Conservation (phyloP, 2,797 vertebrate genomes). For the Phylloscopus collybita region DNA sequence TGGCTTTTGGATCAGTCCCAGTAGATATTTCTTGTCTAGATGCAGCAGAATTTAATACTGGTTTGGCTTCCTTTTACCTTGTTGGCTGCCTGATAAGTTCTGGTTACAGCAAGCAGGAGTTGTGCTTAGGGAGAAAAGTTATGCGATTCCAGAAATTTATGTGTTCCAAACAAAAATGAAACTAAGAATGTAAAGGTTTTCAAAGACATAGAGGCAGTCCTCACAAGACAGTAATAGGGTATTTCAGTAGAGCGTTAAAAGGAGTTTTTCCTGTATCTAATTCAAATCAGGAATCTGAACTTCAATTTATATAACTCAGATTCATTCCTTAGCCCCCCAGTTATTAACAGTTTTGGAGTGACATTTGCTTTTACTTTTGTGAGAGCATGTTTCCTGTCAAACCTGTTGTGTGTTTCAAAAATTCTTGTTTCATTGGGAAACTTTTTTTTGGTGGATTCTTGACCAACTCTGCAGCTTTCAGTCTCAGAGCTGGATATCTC, state of each 20-base stretch:
- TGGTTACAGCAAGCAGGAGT: neutral
- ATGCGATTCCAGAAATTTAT: constrained; percentile 24
- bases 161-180: constrained; percentile 11
- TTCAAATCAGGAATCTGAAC: neutral
- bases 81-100: neutral
- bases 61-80: neutral
- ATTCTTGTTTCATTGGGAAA: neutral
- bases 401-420: neutral
- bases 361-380: neutral
- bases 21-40: neutral
- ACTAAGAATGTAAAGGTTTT: neutral
- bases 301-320: neutral
- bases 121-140: neutral
- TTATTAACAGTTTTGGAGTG: neutral
- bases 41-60: neutral
- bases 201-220: neutral
- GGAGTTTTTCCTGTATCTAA: neutral
- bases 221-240: neutral
- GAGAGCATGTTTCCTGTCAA: neutral
- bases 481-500: neutral
- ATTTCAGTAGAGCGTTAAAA: neutral
- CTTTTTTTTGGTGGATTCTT: neutral
- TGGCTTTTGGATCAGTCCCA: neutral
- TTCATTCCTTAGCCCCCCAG: neutral
- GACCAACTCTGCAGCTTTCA: neutral